A percentile compares a stretch with the other conserved stretches of the same genome.
phyloP scores from a whole-genome alignment of 1,140 invertebrate species.

The Zaprionus lachaisei region DNA sequence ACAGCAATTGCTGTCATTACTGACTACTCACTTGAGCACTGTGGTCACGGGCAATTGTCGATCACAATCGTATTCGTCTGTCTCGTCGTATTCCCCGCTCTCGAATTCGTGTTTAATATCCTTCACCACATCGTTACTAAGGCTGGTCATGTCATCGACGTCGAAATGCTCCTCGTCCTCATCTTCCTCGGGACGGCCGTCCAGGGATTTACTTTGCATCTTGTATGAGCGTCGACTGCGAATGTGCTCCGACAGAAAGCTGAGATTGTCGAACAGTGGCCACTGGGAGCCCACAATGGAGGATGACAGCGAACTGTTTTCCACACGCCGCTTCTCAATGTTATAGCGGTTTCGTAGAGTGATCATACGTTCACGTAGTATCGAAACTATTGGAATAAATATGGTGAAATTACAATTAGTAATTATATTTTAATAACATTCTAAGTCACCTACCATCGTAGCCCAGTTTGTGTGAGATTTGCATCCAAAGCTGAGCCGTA shows the following conservation, averaged over 20 bases:
- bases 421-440: too few relatives aligned
- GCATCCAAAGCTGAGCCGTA: slow-evolving; percentile 69
- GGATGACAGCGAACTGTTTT: slow-evolving; percentile 46
- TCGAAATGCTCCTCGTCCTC: slow-evolving; percentile 61
- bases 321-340: slow-evolving; percentile 80
- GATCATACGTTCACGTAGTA: slow-evolving; percentile 80
- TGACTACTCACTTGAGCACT: slow-evolving; percentile 58
- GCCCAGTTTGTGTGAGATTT: slow-evolving; percentile 80
- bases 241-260: slow-evolving; percentile 81
- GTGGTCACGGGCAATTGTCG: slow-evolving; percentile 68
- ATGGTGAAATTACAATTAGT: not conserved
- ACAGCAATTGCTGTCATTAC: not conserved
- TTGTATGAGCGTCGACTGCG: slow-evolving; percentile 77
- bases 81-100: slow-evolving; percentile 39
- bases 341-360: slow-evolving; percentile 83
- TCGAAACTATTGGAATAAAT: slow-evolving; percentile 52
- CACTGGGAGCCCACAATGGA: slow-evolving; percentile 65
- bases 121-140: slow-evolving; percentile 54
- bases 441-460: slow-evolving; percentile 70
- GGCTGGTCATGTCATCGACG: slow-evolving; percentile 53
- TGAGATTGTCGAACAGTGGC: slow-evolving; percentile 79
- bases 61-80: slow-evolving; percentile 57
- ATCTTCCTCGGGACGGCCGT: slow-evolving; percentile 18
- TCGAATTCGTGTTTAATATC: slow-evolving; percentile 63
- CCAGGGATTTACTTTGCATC: slow-evolving; percentile 33